Conservation (phyloP, 2,888 invertebrate genomes). For the Chrysolina oricalcia region DNA sequence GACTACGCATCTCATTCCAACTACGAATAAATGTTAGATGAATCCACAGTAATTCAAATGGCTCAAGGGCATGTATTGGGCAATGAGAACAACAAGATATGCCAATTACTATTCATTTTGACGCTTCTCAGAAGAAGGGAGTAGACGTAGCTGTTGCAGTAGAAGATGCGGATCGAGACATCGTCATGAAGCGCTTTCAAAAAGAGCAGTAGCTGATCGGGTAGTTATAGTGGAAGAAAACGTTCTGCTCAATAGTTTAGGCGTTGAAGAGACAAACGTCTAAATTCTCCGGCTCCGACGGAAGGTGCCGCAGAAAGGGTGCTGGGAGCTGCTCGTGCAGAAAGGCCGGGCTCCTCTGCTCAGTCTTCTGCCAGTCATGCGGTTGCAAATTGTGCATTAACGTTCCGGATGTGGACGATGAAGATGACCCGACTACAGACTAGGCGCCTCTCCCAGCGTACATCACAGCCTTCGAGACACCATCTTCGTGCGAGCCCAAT, state of each 20-base stretch:
- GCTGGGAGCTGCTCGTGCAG: no score
- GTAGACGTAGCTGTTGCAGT: constrained; percentile 25
- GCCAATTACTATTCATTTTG: neutral
- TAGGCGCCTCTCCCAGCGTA: no score
- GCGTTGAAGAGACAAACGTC: neutral
- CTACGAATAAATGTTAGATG: constrained; percentile 33
- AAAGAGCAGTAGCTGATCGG: constrained; percentile 31
- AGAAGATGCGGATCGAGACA: constrained; percentile 24
- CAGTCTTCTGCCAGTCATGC: no score
- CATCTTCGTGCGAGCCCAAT: no score
- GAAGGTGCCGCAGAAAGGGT: no score
- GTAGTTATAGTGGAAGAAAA: neutral
- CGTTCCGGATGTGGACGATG: no score
- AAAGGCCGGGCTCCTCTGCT: no score
- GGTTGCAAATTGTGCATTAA: no score
- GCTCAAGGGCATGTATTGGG: constrained; percentile 17
- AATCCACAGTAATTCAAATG: constrained; percentile 31
- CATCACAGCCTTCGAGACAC: no score
- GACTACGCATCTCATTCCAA: neutral
- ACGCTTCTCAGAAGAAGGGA: constrained; percentile 3
- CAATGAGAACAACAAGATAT: constrained; percentile 6
- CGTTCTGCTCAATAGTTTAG: constrained; percentile 1
- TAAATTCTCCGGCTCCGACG: no score
- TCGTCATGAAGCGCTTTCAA: constrained; percentile 30
- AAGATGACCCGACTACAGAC: no score